Evolutionary conservation across 2,113 vertebrate species (phyloP).

Genomic region (Oxyura jamaicensis): DNA sequence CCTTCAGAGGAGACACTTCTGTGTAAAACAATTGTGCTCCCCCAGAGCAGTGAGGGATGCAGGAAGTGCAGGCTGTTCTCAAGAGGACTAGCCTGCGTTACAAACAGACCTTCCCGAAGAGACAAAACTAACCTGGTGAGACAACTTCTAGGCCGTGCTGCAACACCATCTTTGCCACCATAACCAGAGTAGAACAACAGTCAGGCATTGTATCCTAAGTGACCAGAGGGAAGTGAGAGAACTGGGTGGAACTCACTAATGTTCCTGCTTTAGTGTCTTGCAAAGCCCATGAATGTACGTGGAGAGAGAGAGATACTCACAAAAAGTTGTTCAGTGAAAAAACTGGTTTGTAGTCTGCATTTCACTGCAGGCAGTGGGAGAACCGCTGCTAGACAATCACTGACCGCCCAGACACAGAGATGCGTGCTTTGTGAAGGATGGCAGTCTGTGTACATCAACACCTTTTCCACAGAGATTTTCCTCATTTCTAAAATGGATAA

Average conservation of each 20-base stretch:
- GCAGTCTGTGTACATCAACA: neutral
- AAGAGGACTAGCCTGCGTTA: fast-evolving
- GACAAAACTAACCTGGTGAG: neutral
- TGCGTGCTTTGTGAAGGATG: neutral
- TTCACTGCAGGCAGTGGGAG: neutral
- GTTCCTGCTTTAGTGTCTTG: neutral
- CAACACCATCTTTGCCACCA: neutral
- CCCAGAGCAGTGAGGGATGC: neutral
- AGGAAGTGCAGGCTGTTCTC: neutral
- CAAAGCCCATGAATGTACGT: neutral
- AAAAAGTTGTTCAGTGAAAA: neutral
- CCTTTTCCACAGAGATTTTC: neutral
- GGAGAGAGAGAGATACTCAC: neutral
- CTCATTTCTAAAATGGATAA: neutral
- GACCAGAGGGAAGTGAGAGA: neutral
- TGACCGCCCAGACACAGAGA: neutral
- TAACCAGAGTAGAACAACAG: neutral
- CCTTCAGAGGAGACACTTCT: neutral
- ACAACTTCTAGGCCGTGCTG: neutral
- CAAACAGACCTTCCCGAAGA: neutral
- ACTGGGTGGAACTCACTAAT: neutral
- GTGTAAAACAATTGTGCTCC: neutral
- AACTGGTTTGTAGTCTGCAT: neutral
- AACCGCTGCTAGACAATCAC: neutral
- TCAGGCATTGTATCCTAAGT: neutral